A percentile compares a stretch with the other conserved stretches of the same genome.
Conservation (phyloP, 2,888 invertebrate genomes). For the Cataglyphis cursor region DNA sequence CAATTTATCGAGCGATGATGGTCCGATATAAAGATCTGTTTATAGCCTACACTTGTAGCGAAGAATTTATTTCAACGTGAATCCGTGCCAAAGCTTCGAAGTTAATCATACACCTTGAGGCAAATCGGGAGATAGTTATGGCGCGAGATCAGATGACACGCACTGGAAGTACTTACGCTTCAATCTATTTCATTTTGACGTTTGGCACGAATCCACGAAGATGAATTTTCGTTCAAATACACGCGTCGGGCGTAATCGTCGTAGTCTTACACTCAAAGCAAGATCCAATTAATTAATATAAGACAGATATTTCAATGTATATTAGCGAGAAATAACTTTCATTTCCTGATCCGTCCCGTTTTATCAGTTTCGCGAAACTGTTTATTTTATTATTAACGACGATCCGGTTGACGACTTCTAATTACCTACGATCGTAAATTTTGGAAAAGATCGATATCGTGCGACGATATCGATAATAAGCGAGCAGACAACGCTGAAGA, state of each 20-base stretch:
- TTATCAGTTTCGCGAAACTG: not conserved
- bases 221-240: conserved; percentile 6
- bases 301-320: not conserved
- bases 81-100: conserved; percentile 26
- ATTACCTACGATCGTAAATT: conserved; percentile 36
- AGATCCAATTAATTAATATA: not conserved
- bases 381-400: conserved; percentile 45
- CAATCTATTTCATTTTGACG: conserved; percentile 32
- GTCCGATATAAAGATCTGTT: not conserved
- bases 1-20: not conserved
- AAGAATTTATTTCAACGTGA: not conserved
- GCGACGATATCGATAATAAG: conserved; percentile 33
- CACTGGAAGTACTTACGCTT: conserved; percentile 16
- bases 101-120: conserved; percentile 31
- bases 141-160: conserved; percentile 40
- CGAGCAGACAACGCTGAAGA: not conserved
- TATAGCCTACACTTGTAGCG: not conserved
- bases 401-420: conserved; percentile 32
- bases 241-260: not conserved
- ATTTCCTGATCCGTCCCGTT: not conserved
- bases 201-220: conserved; percentile 27
- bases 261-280: not conserved
- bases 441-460: conserved; percentile 36
- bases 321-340: not conserved
- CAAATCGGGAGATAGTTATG: not conserved